phyloP scores from a whole-genome alignment of 2,797 vertebrate genomes.

The Picus viridis region DNA sequence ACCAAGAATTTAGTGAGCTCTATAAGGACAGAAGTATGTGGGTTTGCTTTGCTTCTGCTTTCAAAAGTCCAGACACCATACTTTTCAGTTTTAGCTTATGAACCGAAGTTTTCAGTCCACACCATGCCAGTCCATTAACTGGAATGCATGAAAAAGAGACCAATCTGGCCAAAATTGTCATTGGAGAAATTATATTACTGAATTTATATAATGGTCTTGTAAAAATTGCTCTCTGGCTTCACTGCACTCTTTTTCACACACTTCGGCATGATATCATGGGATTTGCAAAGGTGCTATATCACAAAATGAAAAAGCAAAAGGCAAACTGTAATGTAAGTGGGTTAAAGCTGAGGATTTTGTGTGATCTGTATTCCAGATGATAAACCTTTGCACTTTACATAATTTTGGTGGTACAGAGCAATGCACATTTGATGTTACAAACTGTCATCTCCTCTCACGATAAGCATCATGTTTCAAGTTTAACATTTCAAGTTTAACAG shows the following conservation, averaged over 20 bases:
- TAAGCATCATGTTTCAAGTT: conserved; percentile 31
- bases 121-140: background rate
- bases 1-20: background rate
- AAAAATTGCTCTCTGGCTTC: background rate
- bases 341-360: background rate
- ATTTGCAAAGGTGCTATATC: background rate
- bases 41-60: background rate
- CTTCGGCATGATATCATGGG: background rate
- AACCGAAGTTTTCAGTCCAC: background rate
- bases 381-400: conserved; percentile 14
- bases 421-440: background rate
- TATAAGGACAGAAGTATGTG: background rate
- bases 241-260: background rate
- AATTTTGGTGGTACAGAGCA: background rate
- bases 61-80: background rate
- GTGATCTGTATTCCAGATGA: conserved; percentile 1
- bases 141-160: background rate
- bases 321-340: background rate
- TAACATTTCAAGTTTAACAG: conserved; percentile 2
- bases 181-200: background rate
- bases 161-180: background rate
- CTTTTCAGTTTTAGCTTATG: background rate
- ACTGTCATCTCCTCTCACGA: conserved; percentile 38
- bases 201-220: background rate
- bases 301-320: background rate